Evolutionary conservation across 2,113 vertebrate genomes (phyloP), one percentile per base, ranked within the genome.

Genomic region (Hydrolagus affinis): DNA sequence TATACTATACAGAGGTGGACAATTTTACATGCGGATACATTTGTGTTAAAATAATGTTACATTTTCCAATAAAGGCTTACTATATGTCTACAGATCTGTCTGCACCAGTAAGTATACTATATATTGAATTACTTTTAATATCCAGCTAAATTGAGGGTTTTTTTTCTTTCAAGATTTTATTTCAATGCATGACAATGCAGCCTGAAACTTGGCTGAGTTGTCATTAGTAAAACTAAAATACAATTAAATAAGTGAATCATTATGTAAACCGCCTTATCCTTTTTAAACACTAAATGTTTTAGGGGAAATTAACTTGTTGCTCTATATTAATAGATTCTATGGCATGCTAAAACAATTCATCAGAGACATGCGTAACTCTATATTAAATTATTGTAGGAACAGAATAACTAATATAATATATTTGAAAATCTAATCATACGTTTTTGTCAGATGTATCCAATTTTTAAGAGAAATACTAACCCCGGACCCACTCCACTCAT

Each of bases 11-110:
- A 75, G 72, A 74, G 77, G 28, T 83, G 77, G 28, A 15, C 28
- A 83, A 21, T 83, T 83, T 17, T 66, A 21, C 60, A 32, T 83
- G 60, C n/a, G 23, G 57, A 83, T 66, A 83, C 62, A 83, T 83
- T 83, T 83, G 78, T 68, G 32, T 32, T 68, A 75, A 75, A 30
- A 64, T 83, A 68, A 66, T 83, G 21, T 64, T 44, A 17, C 62
- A 83, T 68, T 83, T 66, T 25, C 25, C 78, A 83, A 83, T 25
- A 32, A 64, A 66, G 62, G 11, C 32, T 75, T 75, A 19, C 30
- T 74, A 44, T 75, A 57, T 21, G 32, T n/a, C 30, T 75, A 44
- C 17, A 83, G 62, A 68, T 83, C 25, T 66, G 78, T 19, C 60
- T 66, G n/a, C 62, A 62, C 9, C 78, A 68, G 66, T 83, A 66